phyloP scores from a whole-genome alignment of 2,797 vertebrate species.

The Silurus aristotelis region DNA sequence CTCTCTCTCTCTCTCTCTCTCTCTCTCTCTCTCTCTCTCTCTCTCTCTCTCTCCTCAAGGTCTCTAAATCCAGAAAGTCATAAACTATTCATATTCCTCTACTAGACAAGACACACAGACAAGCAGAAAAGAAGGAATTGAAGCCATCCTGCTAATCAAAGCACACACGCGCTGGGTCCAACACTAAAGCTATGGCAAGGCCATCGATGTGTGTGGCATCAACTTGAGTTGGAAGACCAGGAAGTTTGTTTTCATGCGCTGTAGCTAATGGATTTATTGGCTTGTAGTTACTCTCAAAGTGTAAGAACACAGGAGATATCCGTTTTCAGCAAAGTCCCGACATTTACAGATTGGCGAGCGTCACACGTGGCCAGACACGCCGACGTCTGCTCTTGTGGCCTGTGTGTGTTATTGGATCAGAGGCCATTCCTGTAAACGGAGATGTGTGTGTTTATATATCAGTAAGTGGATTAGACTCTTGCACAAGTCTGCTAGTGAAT shows the following conservation, averaged over 20 bases:
- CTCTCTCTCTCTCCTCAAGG: slow-evolving; percentile 50
- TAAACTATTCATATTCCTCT: slow-evolving; percentile 60
- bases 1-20: slow-evolving; percentile 18
- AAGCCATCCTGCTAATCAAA: slow-evolving; percentile 33
- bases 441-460: slow-evolving; percentile 68
- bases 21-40: slow-evolving; percentile 30
- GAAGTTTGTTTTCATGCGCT: neutral
- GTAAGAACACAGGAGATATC: slow-evolving; percentile 9
- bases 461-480: slow-evolving; percentile 74
- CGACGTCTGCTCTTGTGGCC: slow-evolving; percentile 40
- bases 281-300: slow-evolving; percentile 1
- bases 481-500: slow-evolving; percentile 63
- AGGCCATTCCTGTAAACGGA: slow-evolving; percentile 68
- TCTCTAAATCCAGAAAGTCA: slow-evolving; percentile 50
- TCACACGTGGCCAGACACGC: slow-evolving; percentile 24
- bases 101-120: slow-evolving; percentile 43
- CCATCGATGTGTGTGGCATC: slow-evolving; percentile 6
- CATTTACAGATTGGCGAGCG: slow-evolving; percentile 33
- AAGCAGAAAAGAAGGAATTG: slow-evolving; percentile 51
- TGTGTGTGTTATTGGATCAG: slow-evolving; percentile 58
- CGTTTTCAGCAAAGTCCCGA: slow-evolving; percentile 31
- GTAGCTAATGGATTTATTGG: slow-evolving; percentile 42
- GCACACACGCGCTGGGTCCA: slow-evolving; percentile 11
- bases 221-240: slow-evolving; percentile 1
- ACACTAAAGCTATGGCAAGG: neutral